Conservation (phyloP, 2,888 invertebrate genomes). For the Lepidochrysops patricia region DNA sequence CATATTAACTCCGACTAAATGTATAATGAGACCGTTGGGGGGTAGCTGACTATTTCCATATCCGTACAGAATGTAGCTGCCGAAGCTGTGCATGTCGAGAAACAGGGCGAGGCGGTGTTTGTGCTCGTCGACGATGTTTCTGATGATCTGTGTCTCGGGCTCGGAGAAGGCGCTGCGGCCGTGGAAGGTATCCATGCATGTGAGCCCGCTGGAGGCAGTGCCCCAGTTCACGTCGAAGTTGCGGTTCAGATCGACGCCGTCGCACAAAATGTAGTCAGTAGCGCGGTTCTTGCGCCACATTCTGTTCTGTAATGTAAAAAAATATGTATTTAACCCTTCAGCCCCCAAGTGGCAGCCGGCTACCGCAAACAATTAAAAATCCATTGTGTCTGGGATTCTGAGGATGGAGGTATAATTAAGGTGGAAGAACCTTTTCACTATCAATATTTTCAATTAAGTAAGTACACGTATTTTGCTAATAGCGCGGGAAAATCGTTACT, state of each 20-base stretch:
- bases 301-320: conserved; percentile 47
- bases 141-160: conserved; percentile 75
- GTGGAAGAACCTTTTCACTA: too few relatives aligned
- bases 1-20: conserved; percentile 49
- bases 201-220: conserved; percentile 53
- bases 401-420: too few relatives aligned
- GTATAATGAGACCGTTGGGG: conserved; percentile 55
- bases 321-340: too few relatives aligned
- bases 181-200: conserved; percentile 77
- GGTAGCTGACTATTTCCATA: conserved; percentile 57
- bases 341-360: too few relatives aligned
- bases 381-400: too few relatives aligned
- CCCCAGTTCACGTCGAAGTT: conserved; percentile 84
- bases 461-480: too few relatives aligned
- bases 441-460: too few relatives aligned
- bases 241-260: conserved; percentile 83
- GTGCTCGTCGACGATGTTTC: conserved; percentile 68
- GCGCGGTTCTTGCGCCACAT: conserved; percentile 81
- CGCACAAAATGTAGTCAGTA: conserved; percentile 54
- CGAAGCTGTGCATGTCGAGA: conserved; percentile 84
- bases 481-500: too few relatives aligned
- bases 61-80: conserved; percentile 72
- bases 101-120: conserved; percentile 74
- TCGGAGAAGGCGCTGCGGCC: conserved; percentile 79
- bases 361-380: too few relatives aligned